These are phyloP conservation scores for Diabrotica balteata DNA, from an alignment of 2,888 invertebrate species.

Conservation along the genomic window DNA sequence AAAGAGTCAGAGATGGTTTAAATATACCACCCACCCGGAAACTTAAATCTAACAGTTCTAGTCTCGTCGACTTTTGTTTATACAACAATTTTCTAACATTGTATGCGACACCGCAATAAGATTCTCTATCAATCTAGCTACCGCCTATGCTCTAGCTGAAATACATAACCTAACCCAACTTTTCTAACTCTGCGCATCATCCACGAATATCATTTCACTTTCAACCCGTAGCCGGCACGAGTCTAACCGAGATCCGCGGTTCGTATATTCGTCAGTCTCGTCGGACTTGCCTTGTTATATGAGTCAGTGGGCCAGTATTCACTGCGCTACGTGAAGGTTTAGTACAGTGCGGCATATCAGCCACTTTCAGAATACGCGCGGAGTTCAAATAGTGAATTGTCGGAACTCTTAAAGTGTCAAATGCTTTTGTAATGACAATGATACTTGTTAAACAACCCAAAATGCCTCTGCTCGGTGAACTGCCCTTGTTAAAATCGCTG, in stretches of 20 bases:
- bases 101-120: slow-evolving; percentile 36
- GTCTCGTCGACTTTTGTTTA: slow-evolving; percentile 41
- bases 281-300: slow-evolving; percentile 58
- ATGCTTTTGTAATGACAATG: slow-evolving; percentile 37
- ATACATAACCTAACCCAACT: slow-evolving; percentile 56
- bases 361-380: slow-evolving; percentile 18
- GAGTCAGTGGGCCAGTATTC: slow-evolving; percentile 68
- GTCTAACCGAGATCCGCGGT: slow-evolving; percentile 47
- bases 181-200: slow-evolving; percentile 45
- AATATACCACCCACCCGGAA: slow-evolving; percentile 41
- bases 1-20: too few species aligned
- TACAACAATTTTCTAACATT: slow-evolving; percentile 50
- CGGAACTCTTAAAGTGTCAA: slow-evolving; percentile 12
- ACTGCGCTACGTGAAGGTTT: slow-evolving; percentile 34
- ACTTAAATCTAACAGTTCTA: slow-evolving; percentile 21
- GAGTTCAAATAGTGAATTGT: slow-evolving; percentile 9
- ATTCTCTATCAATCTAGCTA: slow-evolving; percentile 36
- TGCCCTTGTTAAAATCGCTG: slow-evolving; percentile 41
- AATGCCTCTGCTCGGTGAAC: slow-evolving; percentile 47
- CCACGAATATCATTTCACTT: slow-evolving; percentile 46
- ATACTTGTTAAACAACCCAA: slow-evolving; percentile 45
- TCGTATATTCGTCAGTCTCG: slow-evolving; percentile 66
- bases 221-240: slow-evolving; percentile 36
- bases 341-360: slow-evolving; percentile 37
- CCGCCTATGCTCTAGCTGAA: slow-evolving; percentile 33